These are phyloP conservation scores for Palaemon carinicauda DNA, from an alignment of 1,140 invertebrate genomes.

Conservation along the genomic window DNA sequence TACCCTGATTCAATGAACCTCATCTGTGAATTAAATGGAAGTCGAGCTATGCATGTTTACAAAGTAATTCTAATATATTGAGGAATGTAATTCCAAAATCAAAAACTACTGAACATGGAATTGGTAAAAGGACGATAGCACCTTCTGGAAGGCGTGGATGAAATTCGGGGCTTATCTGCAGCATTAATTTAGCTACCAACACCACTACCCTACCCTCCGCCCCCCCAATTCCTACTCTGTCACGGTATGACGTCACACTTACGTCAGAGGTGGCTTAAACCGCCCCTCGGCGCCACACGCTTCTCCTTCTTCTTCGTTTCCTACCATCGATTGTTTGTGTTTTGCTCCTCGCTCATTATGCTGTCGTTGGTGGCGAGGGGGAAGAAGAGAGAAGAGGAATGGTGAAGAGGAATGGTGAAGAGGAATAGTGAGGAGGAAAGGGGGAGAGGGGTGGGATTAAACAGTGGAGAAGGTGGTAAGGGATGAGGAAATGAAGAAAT, in stretches of 20 bases:
- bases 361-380: background rate
- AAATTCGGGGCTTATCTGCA: background rate
- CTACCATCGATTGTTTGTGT: background rate
- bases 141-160: too few relatives aligned
- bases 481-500: background rate
- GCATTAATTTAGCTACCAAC: background rate
- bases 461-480: background rate
- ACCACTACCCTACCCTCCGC: background rate
- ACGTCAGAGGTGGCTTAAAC: background rate
- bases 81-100: too few relatives aligned
- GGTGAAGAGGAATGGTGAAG: background rate
- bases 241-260: background rate
- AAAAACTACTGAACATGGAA: too few relatives aligned
- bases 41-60: too few relatives aligned
- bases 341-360: background rate
- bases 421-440: background rate
- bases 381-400: background rate
- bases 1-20: too few relatives aligned
- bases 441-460: too few relatives aligned
- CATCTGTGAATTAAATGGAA: too few relatives aligned
- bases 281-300: background rate
- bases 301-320: background rate
- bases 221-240: background rate
- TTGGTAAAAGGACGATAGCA: too few relatives aligned
- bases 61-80: too few relatives aligned